phyloP scores from a whole-genome alignment of 2,888 invertebrate species.

The Cinara cedri region DNA sequence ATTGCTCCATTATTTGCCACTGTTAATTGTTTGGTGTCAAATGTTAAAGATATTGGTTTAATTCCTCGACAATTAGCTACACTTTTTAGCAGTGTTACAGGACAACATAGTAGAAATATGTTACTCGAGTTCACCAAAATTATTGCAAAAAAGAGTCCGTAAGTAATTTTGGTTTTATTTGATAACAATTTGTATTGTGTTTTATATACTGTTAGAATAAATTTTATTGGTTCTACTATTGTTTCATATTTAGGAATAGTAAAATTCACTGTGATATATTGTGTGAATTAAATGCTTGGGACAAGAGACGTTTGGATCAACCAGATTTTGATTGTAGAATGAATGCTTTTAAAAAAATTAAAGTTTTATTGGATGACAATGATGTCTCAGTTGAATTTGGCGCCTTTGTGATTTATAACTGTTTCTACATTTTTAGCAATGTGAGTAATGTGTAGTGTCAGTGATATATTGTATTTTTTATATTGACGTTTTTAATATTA shows the following conservation, averaged over 20 bases:
- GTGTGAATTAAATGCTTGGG: conserved; percentile 79
- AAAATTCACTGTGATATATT: conserved; percentile 57
- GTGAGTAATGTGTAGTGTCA: conserved; percentile 16
- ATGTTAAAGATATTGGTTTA: conserved; percentile 70
- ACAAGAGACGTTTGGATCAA: conserved; percentile 88
- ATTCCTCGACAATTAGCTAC: conserved; percentile 76
- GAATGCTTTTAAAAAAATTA: conserved; percentile 76
- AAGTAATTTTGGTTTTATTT: background rate
- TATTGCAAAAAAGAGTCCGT: conserved; percentile 41
- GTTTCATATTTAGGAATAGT: conserved; percentile 18
- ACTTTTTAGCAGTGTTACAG: conserved; percentile 73
- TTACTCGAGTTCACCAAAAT: conserved; percentile 53
- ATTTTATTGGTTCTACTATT: background rate
- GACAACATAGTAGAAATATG: conserved; percentile 61
- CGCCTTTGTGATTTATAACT: conserved; percentile 75
- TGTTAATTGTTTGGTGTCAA: conserved; percentile 75
- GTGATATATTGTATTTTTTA: background rate
- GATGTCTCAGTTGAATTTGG: conserved; percentile 71
- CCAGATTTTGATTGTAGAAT: conserved; percentile 86
- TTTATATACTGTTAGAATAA: background rate
- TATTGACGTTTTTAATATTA: conserved; percentile 1
- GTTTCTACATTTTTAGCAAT: conserved; percentile 54
- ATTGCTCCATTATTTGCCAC: conserved; percentile 75
- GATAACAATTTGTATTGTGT: background rate
- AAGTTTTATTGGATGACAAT: conserved; percentile 64